phyloP scores from a whole-genome alignment of 2,113 vertebrate genomes.

The Terrapene triunguis region DNA sequence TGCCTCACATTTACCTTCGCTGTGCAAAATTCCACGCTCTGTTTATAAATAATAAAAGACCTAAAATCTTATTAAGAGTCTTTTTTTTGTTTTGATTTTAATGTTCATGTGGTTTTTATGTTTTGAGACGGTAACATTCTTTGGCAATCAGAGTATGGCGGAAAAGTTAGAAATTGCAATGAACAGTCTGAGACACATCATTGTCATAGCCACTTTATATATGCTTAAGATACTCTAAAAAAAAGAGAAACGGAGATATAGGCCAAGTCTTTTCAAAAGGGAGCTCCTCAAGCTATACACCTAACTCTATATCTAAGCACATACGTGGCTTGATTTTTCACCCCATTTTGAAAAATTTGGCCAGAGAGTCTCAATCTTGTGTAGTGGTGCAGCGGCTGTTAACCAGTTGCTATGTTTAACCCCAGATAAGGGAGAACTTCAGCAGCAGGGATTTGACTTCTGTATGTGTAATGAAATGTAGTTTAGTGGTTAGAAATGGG shows the following conservation, averaged over 20 bases:
- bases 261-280: not conserved
- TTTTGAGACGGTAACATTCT: not conserved
- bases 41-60: not conserved
- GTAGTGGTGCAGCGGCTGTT: not conserved
- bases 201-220: not conserved
- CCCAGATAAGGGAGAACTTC: not conserved
- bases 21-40: conserved; percentile 23
- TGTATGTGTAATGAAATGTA: not conserved
- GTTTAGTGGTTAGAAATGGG: not conserved
- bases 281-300: not conserved
- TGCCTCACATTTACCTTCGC: conserved; percentile 32
- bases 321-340: not conserved
- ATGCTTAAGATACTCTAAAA: not conserved
- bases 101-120: not conserved
- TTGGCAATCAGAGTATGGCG: not conserved
- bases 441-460: not conserved
- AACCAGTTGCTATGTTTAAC: not conserved
- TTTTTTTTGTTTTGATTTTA: not conserved
- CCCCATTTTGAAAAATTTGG: not conserved
- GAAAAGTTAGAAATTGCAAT: not conserved
- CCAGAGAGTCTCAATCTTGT: not conserved
- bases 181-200: not conserved
- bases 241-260: not conserved
- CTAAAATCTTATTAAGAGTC: not conserved
- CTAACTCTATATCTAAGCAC: not conserved